Base-by-base conservation (phyloP, 2,888 invertebrate species). In the Anticlea derivata region DNA sequence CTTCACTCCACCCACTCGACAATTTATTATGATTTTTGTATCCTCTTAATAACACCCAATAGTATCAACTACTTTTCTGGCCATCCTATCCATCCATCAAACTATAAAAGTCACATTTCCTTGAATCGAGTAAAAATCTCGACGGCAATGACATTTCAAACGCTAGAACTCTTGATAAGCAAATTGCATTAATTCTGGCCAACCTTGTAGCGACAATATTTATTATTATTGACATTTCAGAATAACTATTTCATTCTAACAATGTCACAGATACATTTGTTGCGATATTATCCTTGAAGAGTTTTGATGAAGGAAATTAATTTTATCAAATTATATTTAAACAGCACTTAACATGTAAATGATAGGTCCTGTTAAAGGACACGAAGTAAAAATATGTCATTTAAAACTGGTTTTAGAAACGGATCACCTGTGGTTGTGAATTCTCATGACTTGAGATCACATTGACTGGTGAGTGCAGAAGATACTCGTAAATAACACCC, bases 401-500 rank as follows among this genome's bases (percentile, higher is more conserved):
- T 48, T 35, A 11, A 37, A 37, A 50, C 34, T 23, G 38, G 12
- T 39, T 47, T 53, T 4, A 10, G 24, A 45, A 39, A 45, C 6
- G 30, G 60, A 63, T 63, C 87, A 85, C 65, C 80, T 84, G 2
- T 17, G 4, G 17, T 17, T 83, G 80, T 86, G 73, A 66, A 53
- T 76, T 79, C 75, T 73, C 76, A 82, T 78, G 83, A 78, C 77
- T 79, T 65, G 73, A 68, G 73, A 17, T 11, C 11, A 33, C n/a
- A n/a, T n/a, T n/a, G 17, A n/a, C 10, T 10, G 7, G 20, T 10
- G 34, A 34, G 22, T 20, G 8, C n/a, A n/a, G n/a, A n/a, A n/a
- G n/a, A n/a, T n/a, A n/a, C n/a, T n/a, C n/a, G n/a, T n/a, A n/a
- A n/a, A n/a, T n/a, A n/a, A n/a, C n/a, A n/a, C n/a, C n/a, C n/a